A percentile compares a stretch with the other conserved stretches of the same genome.
These are phyloP conservation scores for Toxotes lorentzi DNA, from an alignment of 2,797 vertebrate species.

Conservation along the genomic window DNA sequence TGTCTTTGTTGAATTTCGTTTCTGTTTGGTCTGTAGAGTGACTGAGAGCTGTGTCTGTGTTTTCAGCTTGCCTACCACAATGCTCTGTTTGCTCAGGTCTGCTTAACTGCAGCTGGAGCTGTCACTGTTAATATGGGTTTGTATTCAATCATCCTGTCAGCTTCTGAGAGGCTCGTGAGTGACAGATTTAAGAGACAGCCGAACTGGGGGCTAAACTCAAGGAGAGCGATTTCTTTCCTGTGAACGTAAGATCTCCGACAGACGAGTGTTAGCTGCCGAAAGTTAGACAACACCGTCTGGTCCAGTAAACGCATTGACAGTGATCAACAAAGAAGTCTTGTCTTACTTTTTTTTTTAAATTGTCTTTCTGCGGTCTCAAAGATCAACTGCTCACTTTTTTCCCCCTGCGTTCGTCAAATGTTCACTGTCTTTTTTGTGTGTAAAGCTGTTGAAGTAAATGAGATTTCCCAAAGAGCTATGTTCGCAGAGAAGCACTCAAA, in stretches of 20 bases:
- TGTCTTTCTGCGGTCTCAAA: constrained; percentile 82
- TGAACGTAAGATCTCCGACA: constrained; percentile 80
- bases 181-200: constrained; percentile 84
- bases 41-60: constrained; percentile 56
- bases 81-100: constrained; percentile 79
- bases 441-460: constrained; percentile 84
- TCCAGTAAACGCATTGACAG: constrained; percentile 86
- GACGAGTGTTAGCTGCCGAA: constrained; percentile 77
- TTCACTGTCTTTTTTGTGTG: constrained; percentile 70
- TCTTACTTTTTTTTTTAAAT: constrained; percentile 75
- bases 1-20: constrained; percentile 48
- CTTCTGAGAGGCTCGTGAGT: constrained; percentile 83
- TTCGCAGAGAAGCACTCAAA: constrained; percentile 83
- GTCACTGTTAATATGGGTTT: constrained; percentile 84
- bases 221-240: constrained; percentile 77
- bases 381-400: constrained; percentile 81
- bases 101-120: constrained; percentile 81
- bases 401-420: constrained; percentile 74
- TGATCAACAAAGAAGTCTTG: constrained; percentile 89
- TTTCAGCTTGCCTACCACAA: constrained; percentile 63
- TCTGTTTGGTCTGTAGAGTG: constrained; percentile 37
- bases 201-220: constrained; percentile 84
- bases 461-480: constrained; percentile 87
- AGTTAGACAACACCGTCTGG: constrained; percentile 85
- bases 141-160: constrained; percentile 87